Evolutionary conservation across 2,888 invertebrate genomes (phyloP).

Genomic region (Acanthosoma haemorrhoidale): DNA sequence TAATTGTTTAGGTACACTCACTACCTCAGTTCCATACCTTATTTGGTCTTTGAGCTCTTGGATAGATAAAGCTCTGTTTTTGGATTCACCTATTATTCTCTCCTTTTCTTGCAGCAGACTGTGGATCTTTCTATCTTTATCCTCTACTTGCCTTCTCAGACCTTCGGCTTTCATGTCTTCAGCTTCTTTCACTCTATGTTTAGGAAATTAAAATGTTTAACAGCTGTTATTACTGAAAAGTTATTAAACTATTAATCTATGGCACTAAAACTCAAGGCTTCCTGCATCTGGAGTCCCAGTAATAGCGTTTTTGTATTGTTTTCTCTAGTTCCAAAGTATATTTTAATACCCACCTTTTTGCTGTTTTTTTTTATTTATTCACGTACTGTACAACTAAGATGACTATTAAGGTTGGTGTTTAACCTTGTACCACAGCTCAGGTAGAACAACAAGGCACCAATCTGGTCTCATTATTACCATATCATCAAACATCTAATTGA

Average conservation of each 20-base stretch:
- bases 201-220: constrained; percentile 7
- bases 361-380: too few species aligned
- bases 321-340: background rate
- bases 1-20: background rate
- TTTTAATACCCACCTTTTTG: too few species aligned
- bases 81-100: constrained; percentile 42
- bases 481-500: too few species aligned
- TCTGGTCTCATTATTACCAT: too few species aligned
- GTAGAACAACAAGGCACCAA: too few species aligned
- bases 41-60: constrained; percentile 44
- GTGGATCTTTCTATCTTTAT: constrained; percentile 43
- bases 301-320: background rate
- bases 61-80: constrained; percentile 43
- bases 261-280: too few species aligned
- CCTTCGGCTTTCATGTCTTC: constrained; percentile 42
- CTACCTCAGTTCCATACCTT: too few species aligned
- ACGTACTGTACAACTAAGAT: too few species aligned
- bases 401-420: too few species aligned
- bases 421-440: too few species aligned
- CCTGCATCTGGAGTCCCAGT: too few species aligned
- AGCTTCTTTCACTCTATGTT: constrained; percentile 43
- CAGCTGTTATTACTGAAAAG: background rate
- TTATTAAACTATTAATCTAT: too few species aligned
- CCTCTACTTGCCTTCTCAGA: constrained; percentile 42
- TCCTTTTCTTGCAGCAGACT: constrained; percentile 42